Evolutionary conservation across 2,888 invertebrate genomes (phyloP), one percentile per base, ranked within the genome.

Genomic region (Heteromyza rotundicornis): DNA sequence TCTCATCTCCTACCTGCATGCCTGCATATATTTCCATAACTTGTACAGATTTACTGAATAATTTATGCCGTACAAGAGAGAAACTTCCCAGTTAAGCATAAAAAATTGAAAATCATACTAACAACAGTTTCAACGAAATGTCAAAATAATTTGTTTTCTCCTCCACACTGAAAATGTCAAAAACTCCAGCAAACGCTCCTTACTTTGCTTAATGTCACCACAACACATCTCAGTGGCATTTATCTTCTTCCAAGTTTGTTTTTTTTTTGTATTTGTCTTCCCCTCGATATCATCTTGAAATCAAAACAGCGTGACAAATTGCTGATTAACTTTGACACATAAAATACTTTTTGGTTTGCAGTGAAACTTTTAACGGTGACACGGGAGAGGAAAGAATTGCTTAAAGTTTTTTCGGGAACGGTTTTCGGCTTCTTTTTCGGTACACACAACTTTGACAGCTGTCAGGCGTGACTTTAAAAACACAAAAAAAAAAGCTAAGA

Each of bases 251-350:
- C 32, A 8, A n/a, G 10, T 40, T n/a, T 40, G 40, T 8, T 40
- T 40, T 40, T 3, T 40, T 14, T n/a, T 7, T 40, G n/a, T n/a
- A 40, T n/a, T 40, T n/a, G 10, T 40, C 14, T 2, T n/a, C 14
- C 40, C 40, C 3, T 40, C 40, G 40, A 7, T 40, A 27, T 7
- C 27, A 27, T 7, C 27, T 40, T 17, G 40, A 8, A 40, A 17
- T 47, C 19, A 17, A 19, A 17, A 47, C 20, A 20, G 10, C 47
- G 14, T 47, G 47, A 47, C 47, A 74, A 76, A 74, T 75, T 70
- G 70, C 67, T 70, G 74, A 74, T 76, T 73, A 70, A 66, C 66
- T 71, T 70, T 76, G 74, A 74, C 75, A 75, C 56, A 58, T 52
- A 50, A 47, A 47, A 56, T 44, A 16, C 40, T 57, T 32, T 24